Conservation (phyloP, 2,113 vertebrate genomes). For the Onychostoma macrolepis region DNA sequence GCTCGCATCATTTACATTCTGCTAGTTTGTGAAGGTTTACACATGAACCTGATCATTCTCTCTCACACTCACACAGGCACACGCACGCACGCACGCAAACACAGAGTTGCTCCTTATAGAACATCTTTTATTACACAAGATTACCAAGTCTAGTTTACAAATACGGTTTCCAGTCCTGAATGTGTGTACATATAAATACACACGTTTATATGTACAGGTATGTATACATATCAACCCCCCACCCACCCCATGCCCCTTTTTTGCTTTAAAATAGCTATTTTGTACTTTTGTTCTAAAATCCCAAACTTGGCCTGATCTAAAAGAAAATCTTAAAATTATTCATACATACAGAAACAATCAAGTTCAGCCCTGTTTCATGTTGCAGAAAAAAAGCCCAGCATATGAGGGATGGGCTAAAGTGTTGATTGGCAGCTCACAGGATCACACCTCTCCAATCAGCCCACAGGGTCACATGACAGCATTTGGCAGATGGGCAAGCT, state of each 20-base stretch:
- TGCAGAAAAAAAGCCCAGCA: constrained; percentile 61
- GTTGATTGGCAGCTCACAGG: constrained; percentile 66
- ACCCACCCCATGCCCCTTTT: constrained; percentile 62
- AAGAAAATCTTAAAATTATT: constrained; percentile 69
- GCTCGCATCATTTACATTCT: background rate
- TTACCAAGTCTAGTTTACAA: constrained; percentile 81
- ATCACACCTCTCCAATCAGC: constrained; percentile 66
- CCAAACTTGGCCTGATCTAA: constrained; percentile 61
- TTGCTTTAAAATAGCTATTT: constrained; percentile 60
- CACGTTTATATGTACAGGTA: constrained; percentile 77
- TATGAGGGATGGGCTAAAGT: constrained; percentile 58
- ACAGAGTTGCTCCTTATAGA: constrained; percentile 69
- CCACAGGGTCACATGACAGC: constrained; percentile 64
- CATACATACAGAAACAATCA: constrained; percentile 65
- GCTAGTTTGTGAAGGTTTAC: background rate
- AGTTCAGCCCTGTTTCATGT: constrained; percentile 59
- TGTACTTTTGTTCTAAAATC: constrained; percentile 48
- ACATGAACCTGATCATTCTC: background rate
- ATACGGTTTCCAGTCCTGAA: constrained; percentile 79
- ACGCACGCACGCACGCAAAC: constrained; percentile 12
- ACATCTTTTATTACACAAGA: constrained; percentile 83
- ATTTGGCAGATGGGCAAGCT: constrained; percentile 67
- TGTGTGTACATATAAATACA: constrained; percentile 73
- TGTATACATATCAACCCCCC: constrained; percentile 69
- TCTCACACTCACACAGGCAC: background rate